Evolutionary conservation across 2,113 vertebrate species (phyloP), one percentile per base, ranked within the genome.

Genomic region (Pseudonaja textilis): DNA sequence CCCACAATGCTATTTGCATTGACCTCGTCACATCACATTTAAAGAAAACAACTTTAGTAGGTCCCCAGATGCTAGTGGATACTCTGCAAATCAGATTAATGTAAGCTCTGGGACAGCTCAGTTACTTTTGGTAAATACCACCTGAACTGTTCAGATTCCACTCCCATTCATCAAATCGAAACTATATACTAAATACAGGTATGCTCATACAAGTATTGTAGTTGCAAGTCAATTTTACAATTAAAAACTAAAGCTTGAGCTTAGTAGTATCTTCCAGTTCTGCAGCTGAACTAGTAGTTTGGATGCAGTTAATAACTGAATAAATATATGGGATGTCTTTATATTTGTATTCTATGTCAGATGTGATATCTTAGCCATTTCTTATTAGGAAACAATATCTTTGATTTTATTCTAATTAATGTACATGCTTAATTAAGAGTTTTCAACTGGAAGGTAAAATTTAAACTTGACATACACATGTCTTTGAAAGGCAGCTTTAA

Each of bases 51-150:
- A 89, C 93, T 97, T 96, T 95, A 95, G 94, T 93, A 93, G 94
- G 94, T 96, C 88, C 96, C 95, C 94, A 93, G 93, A 45, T 94
- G 89, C 96, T 94, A 95, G 92, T 89, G 94, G 94, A 96, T 95
- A 96, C 93, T 97, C 95, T 96, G 94, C 95, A 96, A 97, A 96
- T 96, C 93, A 97, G 96, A 96, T 97, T 97, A 96, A 96, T 97
- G 96, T 96, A 97, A 97, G 96, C 95, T 97, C 93, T 87, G 95
- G 95, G 94, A 94, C 94, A 94, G 92, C 92, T 96, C 93, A 90
- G 88, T 96, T 96, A 96, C 95, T 96, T 90, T 95, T 89, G 92
- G 93, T 96, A 97, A 95, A 97, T 94, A 92, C 90, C 95, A 97
- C 94, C 95, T 95, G 93, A 97, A 95, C 96, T 92, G 88, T 91